These are phyloP conservation scores for Lepisosteus osseus DNA, from an alignment of 2,113 vertebrate species.

Conservation along the genomic window DNA sequence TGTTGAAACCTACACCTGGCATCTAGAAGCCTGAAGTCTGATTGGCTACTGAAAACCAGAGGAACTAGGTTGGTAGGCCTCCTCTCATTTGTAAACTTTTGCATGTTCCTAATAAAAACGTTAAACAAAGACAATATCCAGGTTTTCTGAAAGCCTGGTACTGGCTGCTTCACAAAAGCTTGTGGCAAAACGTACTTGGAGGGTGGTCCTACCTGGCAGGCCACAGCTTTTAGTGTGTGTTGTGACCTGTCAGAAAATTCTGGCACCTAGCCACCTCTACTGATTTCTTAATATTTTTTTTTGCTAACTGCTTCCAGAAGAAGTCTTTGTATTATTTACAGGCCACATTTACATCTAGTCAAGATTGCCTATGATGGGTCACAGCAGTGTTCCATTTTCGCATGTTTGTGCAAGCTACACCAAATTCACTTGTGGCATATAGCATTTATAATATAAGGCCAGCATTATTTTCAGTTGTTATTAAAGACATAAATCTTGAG, in stretches of 20 bases:
- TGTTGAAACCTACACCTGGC: no score
- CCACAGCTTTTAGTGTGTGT: not conserved
- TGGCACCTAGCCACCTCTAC: slow-evolving; percentile 13
- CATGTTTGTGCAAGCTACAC: slow-evolving; percentile 13
- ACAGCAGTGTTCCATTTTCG: slow-evolving; percentile 12
- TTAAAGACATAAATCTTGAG: slow-evolving; percentile 32
- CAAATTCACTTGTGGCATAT: not conserved
- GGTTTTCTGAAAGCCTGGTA: not conserved
- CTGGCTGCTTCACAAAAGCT: not conserved
- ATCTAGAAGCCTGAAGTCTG: no score
- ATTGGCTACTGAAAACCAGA: no score
- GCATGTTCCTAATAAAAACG: no score
- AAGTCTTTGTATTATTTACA: slow-evolving; percentile 6
- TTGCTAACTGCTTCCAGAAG: slow-evolving; percentile 7
- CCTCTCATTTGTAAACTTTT: no score
- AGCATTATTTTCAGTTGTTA: slow-evolving; percentile 33
- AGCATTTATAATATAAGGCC: slow-evolving; percentile 18
- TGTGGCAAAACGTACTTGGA: not conserved
- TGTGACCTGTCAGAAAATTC: slow-evolving; percentile 11
- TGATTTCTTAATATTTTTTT: slow-evolving; percentile 9
- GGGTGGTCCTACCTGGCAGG: slow-evolving; percentile 22
- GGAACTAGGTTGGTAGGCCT: no score
- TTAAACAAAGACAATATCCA: no score
- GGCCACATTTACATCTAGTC: slow-evolving; percentile 18
- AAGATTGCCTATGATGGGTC: slow-evolving; percentile 11